Conservation (phyloP, 2,113 vertebrate genomes). For the Scomber japonicus region DNA sequence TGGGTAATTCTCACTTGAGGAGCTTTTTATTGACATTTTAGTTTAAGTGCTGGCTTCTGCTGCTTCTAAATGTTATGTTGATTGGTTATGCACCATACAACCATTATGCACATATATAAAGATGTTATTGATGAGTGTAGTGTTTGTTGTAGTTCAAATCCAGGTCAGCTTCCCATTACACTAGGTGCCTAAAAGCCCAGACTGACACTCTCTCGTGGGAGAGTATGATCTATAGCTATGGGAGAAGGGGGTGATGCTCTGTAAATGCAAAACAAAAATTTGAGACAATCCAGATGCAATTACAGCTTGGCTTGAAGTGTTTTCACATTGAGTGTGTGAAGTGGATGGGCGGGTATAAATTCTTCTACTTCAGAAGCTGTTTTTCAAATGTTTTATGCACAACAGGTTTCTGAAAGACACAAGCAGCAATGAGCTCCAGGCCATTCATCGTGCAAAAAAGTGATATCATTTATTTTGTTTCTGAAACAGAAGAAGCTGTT, state of each 20-base stretch:
- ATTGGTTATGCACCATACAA: neutral
- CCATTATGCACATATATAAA: neutral
- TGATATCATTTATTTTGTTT: slow-evolving; percentile 16
- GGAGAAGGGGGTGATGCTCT: neutral
- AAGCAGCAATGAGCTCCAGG: slow-evolving; percentile 57
- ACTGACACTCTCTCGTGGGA: slow-evolving; percentile 1
- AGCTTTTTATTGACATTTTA: neutral
- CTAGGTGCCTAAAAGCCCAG: slow-evolving; percentile 15
- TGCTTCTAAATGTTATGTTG: neutral
- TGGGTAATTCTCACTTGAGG: neutral
- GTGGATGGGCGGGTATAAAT: slow-evolving; percentile 44
- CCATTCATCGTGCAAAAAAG: slow-evolving; percentile 15
- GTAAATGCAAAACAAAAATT: slow-evolving; percentile 19
- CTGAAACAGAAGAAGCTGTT: slow-evolving; percentile 20
- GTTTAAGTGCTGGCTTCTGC: slow-evolving; percentile 2
- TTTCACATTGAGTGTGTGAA: slow-evolving; percentile 20
- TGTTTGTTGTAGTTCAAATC: slow-evolving; percentile 2
- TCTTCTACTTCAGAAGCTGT: slow-evolving; percentile 67
- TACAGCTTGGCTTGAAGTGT: slow-evolving; percentile 25
- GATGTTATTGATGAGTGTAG: slow-evolving; percentile 2
- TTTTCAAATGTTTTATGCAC: slow-evolving; percentile 46
- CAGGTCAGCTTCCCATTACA: slow-evolving; percentile 2
- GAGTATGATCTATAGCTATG: slow-evolving; percentile 39
- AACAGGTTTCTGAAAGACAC: slow-evolving; percentile 35
- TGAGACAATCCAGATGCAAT: slow-evolving; percentile 54